Evolutionary conservation across 1,140 invertebrate species (phyloP), one percentile per base, ranked within the genome.

Genomic region (Drosophila micromelanica): DNA sequence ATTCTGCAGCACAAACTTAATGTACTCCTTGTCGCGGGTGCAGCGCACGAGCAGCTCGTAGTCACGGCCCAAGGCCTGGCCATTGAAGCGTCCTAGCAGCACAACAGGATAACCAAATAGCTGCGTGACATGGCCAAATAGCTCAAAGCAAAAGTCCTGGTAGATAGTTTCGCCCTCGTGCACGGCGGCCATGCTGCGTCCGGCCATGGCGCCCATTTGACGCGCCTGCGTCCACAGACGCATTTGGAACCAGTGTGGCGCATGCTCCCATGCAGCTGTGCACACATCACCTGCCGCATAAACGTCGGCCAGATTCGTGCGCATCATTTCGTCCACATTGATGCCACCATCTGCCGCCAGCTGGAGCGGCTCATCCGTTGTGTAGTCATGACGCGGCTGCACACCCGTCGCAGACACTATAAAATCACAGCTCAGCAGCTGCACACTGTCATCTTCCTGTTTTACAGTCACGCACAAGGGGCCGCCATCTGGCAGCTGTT

Each of bases 271-370:
- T 30, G 92, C 91, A 30, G 96, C 95, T 71, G 94, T 94, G 84
- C 98, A 99, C 7, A 97, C 95, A 94, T 99, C 99, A 8, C 99
- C 99, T 54, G 98, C 98, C 13, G 98, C 98, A 94, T 95, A 99
- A 13, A 99, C 94, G 92, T 97, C 94, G 43, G 79, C 76, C 11
- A 96, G 78, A 42, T 95, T 95, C 12, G 98, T 99, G 92, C 96
- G 93, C 95, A 99, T 96, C 78, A 95, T 94, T 92, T 96, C 95
- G 93, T 99, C 95, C 0, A 99, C 97, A 71, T 94, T 92, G 57
- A 99, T 93, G 56, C 96, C 97, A 48, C 94, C 94, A 93, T 98
- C 97, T 30, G 92, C 90, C 0, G 94, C 94, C 61, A 95, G 90
- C 6, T 94, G 91, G 46, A 97, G 94, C 30, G 91, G 59, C 59